Percentiles rank a stretch among this genome's conserved stretches.
Conservation (phyloP, 2,113 vertebrate genomes). For the Cyanistes caeruleus region DNA sequence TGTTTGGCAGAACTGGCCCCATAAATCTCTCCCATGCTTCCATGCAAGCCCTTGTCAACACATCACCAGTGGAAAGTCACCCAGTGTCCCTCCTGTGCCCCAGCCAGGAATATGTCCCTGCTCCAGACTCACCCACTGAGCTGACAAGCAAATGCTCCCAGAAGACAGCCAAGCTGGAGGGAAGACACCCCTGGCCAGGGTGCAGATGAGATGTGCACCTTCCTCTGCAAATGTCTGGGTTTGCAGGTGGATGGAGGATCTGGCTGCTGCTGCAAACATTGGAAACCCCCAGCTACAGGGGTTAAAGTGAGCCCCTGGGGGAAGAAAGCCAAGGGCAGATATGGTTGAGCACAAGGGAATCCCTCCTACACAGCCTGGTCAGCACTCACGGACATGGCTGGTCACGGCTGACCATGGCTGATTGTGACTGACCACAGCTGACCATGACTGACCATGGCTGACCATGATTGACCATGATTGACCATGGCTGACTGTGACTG, state of each 20-base stretch:
- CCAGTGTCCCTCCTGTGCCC: background rate
- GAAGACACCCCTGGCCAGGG: background rate
- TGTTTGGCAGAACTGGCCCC: slow-evolving; percentile 8
- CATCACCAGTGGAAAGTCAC: background rate
- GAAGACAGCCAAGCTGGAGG: background rate
- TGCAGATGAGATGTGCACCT: background rate
- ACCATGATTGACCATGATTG: no score
- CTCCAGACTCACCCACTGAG: background rate
- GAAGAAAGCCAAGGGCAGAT: background rate
- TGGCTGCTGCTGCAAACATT: background rate
- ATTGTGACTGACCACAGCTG: background rate
- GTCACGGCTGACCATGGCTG: no score
- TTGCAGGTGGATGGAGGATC: background rate
- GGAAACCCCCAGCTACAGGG: background rate
- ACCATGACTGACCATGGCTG: no score
- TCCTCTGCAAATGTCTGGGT: background rate
- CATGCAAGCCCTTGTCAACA: background rate
- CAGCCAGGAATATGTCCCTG: background rate
- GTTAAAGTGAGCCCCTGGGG: background rate
- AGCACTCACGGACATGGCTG: background rate
- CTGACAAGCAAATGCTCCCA: background rate
- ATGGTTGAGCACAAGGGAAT: background rate
- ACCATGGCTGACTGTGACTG: no score
- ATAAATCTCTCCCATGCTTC: slow-evolving; percentile 30
- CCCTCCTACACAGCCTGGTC: background rate